Evolutionary conservation across 2,888 invertebrate species (phyloP), one percentile per base, ranked within the genome.

Genomic region (Lithosia quadra): DNA sequence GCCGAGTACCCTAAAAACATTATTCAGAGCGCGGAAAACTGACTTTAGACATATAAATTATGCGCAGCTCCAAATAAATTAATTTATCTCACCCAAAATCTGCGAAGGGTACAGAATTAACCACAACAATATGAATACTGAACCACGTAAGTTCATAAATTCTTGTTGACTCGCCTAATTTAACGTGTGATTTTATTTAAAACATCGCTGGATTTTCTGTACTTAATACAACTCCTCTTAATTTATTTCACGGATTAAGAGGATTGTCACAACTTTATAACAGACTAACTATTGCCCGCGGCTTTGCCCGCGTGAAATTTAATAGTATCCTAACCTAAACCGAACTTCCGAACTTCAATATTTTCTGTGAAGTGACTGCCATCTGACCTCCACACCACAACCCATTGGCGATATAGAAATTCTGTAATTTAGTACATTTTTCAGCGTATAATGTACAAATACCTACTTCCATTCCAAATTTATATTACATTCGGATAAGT

Each of bases 71-170:
- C 15, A 34, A 58, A 58, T 55, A 62, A 60, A 70, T 63, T 65
- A 57, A 69, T 69, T 65, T 34, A 64, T 49, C 70, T 71, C 65
- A 69, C 55, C 59, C 61, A 67, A 69, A 77, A 74, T 73, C 67
- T 33, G 43, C 43, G 62, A 43, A 67, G 53, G 55, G 67, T 60
- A 65, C 63, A 61, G 63, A 68, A 71, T 75, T 72, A 55, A 63
- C 58, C 68, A 56, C 69, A 70, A 67, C 69, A 73, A 70, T 49
- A 49, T 71, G 43, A 74, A 76, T 74, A 73, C 67, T 63, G 49
- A 58, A 67, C 39, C 36, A 73, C 74, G 73, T 64, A 56, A 58
- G 64, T 67, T 67, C 33, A 58, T 43, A 57, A 60, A 63, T 66
- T 75, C 60, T 58, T 74, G 70, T 73, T 69, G 70, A 63, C 49